phyloP scores from a whole-genome alignment of 1,140 invertebrate genomes.

The Aphidius ervi region DNA sequence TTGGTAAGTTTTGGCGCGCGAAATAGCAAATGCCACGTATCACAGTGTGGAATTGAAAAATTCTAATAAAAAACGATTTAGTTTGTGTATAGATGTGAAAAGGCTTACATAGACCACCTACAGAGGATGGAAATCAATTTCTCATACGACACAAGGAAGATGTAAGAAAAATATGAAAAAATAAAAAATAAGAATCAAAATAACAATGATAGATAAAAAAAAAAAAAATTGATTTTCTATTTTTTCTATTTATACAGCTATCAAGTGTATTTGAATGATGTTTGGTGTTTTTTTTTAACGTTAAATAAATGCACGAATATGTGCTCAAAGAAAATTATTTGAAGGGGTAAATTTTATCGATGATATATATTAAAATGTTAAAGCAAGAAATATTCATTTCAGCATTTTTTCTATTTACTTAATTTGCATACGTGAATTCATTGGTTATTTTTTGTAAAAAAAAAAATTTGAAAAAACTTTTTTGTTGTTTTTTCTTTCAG shows the following conservation, averaged over 20 bases:
- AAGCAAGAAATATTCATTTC: conserved; percentile 21
- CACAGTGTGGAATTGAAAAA: conserved; percentile 22
- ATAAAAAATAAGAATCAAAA: background rate
- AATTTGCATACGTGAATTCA: background rate
- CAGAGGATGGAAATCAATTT: conserved; percentile 19
- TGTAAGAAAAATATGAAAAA: conserved; percentile 19
- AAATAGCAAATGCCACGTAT: conserved; percentile 20
- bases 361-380: conserved; percentile 7
- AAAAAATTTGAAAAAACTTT: background rate
- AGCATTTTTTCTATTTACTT: conserved; percentile 17
- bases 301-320: no score
- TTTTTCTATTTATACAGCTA: background rate
- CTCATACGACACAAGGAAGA: conserved; percentile 18
- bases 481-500: conserved; percentile 1
- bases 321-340: background rate
- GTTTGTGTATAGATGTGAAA: conserved; percentile 8
- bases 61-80: conserved; percentile 25
- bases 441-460: background rate
- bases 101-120: background rate
- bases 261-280: background rate
- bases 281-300: no score
- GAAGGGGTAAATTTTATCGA: conserved; percentile 1
- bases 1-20: background rate
- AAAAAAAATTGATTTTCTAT: background rate
- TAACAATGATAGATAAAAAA: background rate